Base-by-base conservation (phyloP, 2,888 invertebrate species). In the Troglohyphantes excavatus region DNA sequence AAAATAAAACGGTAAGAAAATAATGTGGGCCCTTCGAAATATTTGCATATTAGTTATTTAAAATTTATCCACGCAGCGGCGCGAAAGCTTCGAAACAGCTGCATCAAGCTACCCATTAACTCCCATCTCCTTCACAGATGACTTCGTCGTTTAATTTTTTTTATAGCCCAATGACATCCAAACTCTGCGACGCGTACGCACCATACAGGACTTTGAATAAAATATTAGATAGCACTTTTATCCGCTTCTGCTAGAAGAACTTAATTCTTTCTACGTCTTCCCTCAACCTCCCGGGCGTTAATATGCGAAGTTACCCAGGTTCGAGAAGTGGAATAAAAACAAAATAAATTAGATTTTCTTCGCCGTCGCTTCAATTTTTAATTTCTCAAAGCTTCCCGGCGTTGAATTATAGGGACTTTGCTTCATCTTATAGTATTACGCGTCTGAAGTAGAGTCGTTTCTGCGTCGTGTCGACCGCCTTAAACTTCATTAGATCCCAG, bases 321-420 rank as follows among this genome's bases (percentile, higher is more conserved):
- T 78, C 65, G 65, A n/a, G 46, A 72, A 26, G 13, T 13, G 26
- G 72, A 72, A 72, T 72, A 72, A 72, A 72, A 72, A 72, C 72
- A 72, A 46, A 72, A 72, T 72, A 72, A 72, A 72, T 72, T 72
- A 72, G 72, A 72, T 72, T 72, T 72, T 46, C 72, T 46, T 5
- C 46, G 21, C n/a, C 46, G 13, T 6, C 23, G 46, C 72, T n/a
- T 72, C 46, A 72, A 72, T 72, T 72, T 72, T 72, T 72, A 43
- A 72, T 72, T 72, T 53, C 53, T 26, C 17, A 46, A 46, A 26
- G 26, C 27, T 72, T 17, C 39, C 2, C 2, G 23, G 72, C n/a
- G 13, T 21, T 70, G 39, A 70, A 70, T 70, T 70, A 70, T 70
- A 19, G 29, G 68, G 39, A 33, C 68, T 46, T 46, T 26, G 21